These are phyloP conservation scores for Pseudopipra pipra DNA, from an alignment of 2,113 vertebrate genomes.

Conservation along the genomic window DNA sequence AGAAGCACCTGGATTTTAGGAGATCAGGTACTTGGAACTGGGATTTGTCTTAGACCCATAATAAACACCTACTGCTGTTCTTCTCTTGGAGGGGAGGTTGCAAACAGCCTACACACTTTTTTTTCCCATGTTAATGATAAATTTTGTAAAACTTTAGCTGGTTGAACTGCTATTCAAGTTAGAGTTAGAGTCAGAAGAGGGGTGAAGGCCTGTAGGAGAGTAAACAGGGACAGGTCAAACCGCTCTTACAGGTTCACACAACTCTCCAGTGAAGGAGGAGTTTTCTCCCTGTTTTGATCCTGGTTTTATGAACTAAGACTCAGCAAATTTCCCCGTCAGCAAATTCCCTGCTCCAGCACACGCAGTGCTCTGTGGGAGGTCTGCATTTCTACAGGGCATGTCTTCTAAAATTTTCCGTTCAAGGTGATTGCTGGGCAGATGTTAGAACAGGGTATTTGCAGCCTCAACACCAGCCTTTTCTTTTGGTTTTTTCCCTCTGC, in stretches of 20 bases:
- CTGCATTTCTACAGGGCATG: background rate
- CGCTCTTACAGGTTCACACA: background rate
- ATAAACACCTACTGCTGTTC: background rate
- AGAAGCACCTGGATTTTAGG: background rate
- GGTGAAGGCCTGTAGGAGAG: background rate
- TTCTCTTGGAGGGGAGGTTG: background rate
- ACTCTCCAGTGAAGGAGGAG: background rate
- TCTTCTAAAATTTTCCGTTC: background rate
- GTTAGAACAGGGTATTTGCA: background rate
- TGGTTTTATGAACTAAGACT: background rate
- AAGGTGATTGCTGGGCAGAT: background rate
- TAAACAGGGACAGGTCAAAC: background rate
- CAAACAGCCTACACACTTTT: fast-evolving
- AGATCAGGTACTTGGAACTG: background rate
- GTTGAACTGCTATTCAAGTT: background rate
- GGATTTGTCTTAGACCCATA: background rate
- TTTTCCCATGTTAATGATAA: background rate
- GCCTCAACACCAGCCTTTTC: background rate
- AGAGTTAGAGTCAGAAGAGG: background rate
- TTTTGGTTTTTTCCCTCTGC: background rate
- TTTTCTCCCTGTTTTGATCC: background rate
- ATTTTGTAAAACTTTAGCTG: background rate
- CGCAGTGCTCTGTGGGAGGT: background rate
- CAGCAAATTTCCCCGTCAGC: background rate
- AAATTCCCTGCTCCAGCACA: background rate